Conservation (phyloP, 35 echinoderm and acorn worm genomes). For the Diadema setosum region DNA sequence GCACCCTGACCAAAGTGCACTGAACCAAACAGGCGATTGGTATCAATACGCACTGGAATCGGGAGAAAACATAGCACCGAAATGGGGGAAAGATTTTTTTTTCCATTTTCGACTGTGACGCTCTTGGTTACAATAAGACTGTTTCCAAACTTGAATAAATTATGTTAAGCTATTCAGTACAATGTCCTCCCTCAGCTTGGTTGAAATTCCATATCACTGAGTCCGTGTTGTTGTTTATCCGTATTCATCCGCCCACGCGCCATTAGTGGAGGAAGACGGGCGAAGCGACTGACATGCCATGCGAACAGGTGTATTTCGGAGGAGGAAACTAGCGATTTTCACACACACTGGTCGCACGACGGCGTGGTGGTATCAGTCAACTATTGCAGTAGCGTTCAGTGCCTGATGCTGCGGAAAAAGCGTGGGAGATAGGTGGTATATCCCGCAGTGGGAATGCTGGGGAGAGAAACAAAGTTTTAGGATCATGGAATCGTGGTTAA, state of each 20-base stretch:
- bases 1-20: background rate
- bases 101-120: background rate
- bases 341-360: background rate
- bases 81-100: background rate
- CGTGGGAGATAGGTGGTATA: background rate
- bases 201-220: too few relatives aligned
- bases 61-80: background rate
- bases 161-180: background rate
- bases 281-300: background rate
- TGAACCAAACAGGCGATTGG: background rate
- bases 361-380: background rate
- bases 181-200: too few relatives aligned
- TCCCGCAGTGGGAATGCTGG: background rate
- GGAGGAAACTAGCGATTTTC: background rate
- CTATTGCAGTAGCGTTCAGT: background rate
- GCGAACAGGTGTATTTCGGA: constrained; percentile 14
- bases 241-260: constrained; percentile 11
- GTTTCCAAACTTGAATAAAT: background rate
- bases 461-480: background rate
- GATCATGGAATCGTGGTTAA: background rate
- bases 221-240: background rate
- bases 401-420: background rate
- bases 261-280: background rate
- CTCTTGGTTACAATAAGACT: background rate
- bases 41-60: background rate